phyloP scores from a whole-genome alignment of 2,113 vertebrate genomes.

The Esox niger region DNA sequence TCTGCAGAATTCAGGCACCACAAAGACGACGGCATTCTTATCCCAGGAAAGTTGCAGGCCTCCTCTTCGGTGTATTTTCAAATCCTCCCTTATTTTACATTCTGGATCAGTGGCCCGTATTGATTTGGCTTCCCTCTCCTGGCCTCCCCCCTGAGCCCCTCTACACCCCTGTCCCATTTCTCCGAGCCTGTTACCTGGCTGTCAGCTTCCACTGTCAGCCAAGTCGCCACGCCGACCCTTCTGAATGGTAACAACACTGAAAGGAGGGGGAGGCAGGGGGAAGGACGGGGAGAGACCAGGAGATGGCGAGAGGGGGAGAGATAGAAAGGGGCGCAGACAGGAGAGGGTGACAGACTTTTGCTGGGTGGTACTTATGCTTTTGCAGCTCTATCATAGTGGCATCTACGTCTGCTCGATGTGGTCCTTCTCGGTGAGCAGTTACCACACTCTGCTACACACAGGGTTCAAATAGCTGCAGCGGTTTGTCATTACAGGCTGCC shows the following conservation, averaged over 20 bases:
- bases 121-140: conserved; percentile 36
- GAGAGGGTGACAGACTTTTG: not conserved
- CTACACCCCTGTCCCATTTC: not conserved
- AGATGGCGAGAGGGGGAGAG: not conserved
- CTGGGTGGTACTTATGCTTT: not conserved
- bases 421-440: not conserved
- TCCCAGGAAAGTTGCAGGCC: not conserved
- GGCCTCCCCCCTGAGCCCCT: conserved; percentile 9
- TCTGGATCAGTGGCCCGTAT: conserved; percentile 44
- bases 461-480: not conserved
- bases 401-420: not conserved
- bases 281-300: not conserved
- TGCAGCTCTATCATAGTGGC: not conserved
- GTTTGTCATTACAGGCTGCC: not conserved
- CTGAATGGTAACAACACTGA: not conserved
- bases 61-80: conserved; percentile 16
- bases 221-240: not conserved
- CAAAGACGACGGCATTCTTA: conserved; percentile 2
- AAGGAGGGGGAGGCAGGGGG: not conserved
- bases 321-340: not conserved
- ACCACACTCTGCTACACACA: not conserved
- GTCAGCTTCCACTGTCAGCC: conserved; percentile 6
- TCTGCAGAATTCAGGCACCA: not conserved
- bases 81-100: conserved; percentile 49
- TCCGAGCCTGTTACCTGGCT: conserved; percentile 2